Evolutionary conservation across 2,888 invertebrate genomes (phyloP).

Genomic region (Microplitis manilae): DNA sequence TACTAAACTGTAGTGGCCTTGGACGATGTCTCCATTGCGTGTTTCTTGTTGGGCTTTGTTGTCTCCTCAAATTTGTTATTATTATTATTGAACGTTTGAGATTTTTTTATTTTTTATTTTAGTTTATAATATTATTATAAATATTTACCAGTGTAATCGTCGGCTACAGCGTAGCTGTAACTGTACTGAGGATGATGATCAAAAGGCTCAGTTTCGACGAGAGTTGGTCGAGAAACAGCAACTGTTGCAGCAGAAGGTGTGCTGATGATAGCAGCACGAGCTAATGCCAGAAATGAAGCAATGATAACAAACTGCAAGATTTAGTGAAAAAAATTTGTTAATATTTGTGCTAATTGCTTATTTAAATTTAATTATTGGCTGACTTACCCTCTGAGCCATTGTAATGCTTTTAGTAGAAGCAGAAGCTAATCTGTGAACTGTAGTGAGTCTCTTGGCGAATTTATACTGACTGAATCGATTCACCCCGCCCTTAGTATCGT

Average conservation of each 20-base stretch:
- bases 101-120: background rate
- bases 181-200: slow-evolving; percentile 66
- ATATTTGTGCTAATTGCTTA: background rate
- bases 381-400: slow-evolving; percentile 61
- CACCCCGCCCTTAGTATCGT: slow-evolving; percentile 49
- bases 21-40: slow-evolving; percentile 64
- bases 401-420: slow-evolving; percentile 35
- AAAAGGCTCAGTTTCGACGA: slow-evolving; percentile 57
- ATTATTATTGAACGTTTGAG: background rate
- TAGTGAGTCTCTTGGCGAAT: slow-evolving; percentile 45
- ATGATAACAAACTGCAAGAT: slow-evolving; percentile 55
- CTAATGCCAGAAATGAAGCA: slow-evolving; percentile 56
- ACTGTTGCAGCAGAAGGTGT: slow-evolving; percentile 57
- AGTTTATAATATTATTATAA: too few species aligned
- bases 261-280: slow-evolving; percentile 58
- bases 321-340: slow-evolving; percentile 10
- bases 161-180: slow-evolving; percentile 66
- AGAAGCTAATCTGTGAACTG: slow-evolving; percentile 46
- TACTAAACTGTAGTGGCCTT: slow-evolving; percentile 65
- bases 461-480: slow-evolving; percentile 57
- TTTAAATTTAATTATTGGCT: slow-evolving; percentile 1
- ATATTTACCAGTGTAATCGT: slow-evolving; percentile 63
- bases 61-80: slow-evolving; percentile 56
- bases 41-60: slow-evolving; percentile 68
- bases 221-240: slow-evolving; percentile 58